Base-by-base conservation (phyloP, 2,797 vertebrate genomes). In the Anisognathus igniventris region DNA sequence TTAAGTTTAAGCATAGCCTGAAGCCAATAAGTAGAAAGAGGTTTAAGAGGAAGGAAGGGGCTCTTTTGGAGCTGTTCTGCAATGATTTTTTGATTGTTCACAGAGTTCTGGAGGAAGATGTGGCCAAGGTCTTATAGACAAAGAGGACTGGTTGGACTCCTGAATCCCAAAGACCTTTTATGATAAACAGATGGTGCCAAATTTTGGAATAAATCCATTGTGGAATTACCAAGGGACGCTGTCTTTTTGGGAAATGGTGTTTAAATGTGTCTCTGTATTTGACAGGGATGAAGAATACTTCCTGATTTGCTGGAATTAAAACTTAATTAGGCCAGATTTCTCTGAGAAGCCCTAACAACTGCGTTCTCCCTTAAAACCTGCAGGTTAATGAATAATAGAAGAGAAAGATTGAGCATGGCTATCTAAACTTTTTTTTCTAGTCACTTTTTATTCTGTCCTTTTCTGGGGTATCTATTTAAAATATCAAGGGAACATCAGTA, bases 331-430 rank as follows among this genome's bases (percentile, higher is more conserved):
- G 42, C 57, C 78, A 81, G 42, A 4, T 95, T 85, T 96, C 65
- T 91, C 68, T n/a, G 40, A 85, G 54, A 92, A 92, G 42, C n/a
- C 72, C 39, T 57, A 60, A 57, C 76, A 92, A 89, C 67, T 79
- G 33, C 0, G 0, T 85, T 82, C 60, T 73, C 45, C 80, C 66
- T 81, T 50, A 65, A 87, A 91, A 89, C 28, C 15, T 2, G 4
- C 77, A 61, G 51, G 15, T 85, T 93, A 88, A 86, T 95, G 75
- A 81, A 85, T 92, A 91, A 79, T 51, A 71, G 60, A 87, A 76
- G 39, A 31, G 11, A 54, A 92, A 74, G 61, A 74, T 48, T 93
- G 57, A 89, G 65, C 5, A 9, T 37, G 50, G 45, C 39, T 73
- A 47, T 86, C 53, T 47, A 30, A 77, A 76, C 23, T 54, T 78